Conservation (phyloP, 2,113 vertebrate species). For the Patagioenas fasciata region DNA sequence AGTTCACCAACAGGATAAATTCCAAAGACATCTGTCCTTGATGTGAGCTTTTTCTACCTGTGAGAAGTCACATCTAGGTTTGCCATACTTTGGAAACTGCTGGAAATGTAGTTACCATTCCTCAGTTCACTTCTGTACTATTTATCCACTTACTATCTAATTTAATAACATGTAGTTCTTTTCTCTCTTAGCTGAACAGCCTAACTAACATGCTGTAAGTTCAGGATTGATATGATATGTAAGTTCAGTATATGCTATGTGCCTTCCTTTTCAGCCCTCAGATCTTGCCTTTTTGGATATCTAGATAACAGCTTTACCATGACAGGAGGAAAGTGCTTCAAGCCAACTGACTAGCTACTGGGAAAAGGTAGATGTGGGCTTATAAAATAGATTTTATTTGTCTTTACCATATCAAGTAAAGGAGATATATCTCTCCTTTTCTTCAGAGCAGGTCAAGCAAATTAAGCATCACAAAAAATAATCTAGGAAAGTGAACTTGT, state of each 20-base stretch:
- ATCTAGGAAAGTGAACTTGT: neutral
- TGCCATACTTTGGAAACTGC: neutral
- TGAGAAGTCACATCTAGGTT: neutral
- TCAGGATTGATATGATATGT: neutral
- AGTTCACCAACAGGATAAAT: neutral
- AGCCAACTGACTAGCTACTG: accelerated
- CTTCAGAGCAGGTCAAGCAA: neutral
- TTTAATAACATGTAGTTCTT: neutral
- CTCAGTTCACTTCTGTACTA: neutral
- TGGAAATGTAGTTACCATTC: neutral
- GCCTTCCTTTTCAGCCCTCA: neutral
- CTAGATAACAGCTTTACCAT: neutral
- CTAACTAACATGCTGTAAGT: neutral
- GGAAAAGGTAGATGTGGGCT: neutral
- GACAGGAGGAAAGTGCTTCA: neutral
- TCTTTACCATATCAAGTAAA: neutral
- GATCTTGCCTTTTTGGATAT: neutral
- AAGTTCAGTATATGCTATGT: neutral
- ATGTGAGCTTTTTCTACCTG: neutral
- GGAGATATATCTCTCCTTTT: neutral
- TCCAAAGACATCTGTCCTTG: neutral
- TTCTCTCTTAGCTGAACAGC: neutral
- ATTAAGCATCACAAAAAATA: neutral
- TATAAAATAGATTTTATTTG: neutral
- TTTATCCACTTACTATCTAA: neutral